Evolutionary conservation across 2,888 invertebrate species (phyloP).

Genomic region (Hypercompe scribonia): DNA sequence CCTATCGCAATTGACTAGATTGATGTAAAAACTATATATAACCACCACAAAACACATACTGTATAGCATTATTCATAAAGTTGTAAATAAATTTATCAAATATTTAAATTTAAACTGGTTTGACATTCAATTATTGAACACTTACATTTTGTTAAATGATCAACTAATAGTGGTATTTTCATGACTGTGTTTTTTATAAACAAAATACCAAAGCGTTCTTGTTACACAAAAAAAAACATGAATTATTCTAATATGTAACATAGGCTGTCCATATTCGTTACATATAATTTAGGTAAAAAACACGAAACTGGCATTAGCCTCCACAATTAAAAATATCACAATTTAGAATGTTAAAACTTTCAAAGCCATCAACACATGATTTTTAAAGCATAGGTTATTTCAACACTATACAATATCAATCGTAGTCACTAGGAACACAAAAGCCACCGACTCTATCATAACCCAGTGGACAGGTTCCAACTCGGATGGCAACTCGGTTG

Average conservation of each 20-base stretch:
- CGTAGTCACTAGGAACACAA: constrained; percentile 57
- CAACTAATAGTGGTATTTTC: not conserved
- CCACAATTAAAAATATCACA: not conserved
- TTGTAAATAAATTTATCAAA: not conserved
- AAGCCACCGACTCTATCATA: constrained; percentile 49
- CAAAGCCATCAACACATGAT: not conserved
- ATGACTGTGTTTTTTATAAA: not conserved
- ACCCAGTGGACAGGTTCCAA: constrained; percentile 53
- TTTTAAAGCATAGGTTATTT: not conserved
- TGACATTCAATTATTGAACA: too few relatives aligned
- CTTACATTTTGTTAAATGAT: not conserved
- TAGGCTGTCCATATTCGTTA: not conserved
- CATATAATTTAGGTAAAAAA: not conserved
- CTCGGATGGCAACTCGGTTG: constrained; percentile 40
- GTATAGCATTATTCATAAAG: too few relatives aligned
- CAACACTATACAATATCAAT: not conserved
- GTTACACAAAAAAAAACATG: not conserved
- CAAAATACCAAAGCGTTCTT: not conserved
- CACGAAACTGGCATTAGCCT: not conserved
- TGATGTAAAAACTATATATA: not conserved
- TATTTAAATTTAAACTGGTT: too few relatives aligned
- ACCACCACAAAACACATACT: not conserved
- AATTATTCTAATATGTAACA: not conserved
- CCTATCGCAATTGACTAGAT: not conserved
- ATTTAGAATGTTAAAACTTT: not conserved